Conservation (phyloP, 1,140 invertebrate genomes). For the Diabrotica virgifera region DNA sequence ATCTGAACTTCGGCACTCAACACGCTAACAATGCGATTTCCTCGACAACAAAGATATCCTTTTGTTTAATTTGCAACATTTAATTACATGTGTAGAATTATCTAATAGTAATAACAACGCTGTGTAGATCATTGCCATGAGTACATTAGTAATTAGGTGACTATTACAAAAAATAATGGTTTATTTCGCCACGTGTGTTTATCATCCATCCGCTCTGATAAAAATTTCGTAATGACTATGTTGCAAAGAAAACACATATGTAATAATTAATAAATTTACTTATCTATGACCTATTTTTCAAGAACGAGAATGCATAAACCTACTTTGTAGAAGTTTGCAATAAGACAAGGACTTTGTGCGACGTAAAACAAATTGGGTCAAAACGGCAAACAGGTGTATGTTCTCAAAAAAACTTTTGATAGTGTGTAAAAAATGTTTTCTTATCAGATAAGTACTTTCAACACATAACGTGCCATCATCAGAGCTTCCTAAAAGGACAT, state of each 20-base stretch:
- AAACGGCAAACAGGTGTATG: no score
- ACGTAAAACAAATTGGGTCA: no score
- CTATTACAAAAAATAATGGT: background rate
- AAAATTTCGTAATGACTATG: background rate
- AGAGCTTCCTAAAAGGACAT: no score
- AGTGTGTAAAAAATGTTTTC: no score
- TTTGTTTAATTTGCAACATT: no score
- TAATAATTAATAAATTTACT: background rate
- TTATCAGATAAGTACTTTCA: no score
- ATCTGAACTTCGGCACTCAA: no score
- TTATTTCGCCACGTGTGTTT: background rate
- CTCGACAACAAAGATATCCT: no score
- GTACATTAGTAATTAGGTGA: background rate
- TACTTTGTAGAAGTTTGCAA: background rate
- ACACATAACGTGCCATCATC: no score
- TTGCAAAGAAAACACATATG: background rate
- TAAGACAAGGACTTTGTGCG: background rate
- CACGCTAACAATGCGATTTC: no score
- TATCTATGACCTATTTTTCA: background rate
- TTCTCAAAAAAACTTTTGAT: no score
- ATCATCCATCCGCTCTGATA: conserved; percentile 1
- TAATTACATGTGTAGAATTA: no score
- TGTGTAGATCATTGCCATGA: background rate
- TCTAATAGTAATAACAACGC: background rate
- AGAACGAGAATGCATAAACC: background rate